Evolutionary conservation across 2,888 invertebrate species (phyloP).

Genomic region (Drosophila cognata): DNA sequence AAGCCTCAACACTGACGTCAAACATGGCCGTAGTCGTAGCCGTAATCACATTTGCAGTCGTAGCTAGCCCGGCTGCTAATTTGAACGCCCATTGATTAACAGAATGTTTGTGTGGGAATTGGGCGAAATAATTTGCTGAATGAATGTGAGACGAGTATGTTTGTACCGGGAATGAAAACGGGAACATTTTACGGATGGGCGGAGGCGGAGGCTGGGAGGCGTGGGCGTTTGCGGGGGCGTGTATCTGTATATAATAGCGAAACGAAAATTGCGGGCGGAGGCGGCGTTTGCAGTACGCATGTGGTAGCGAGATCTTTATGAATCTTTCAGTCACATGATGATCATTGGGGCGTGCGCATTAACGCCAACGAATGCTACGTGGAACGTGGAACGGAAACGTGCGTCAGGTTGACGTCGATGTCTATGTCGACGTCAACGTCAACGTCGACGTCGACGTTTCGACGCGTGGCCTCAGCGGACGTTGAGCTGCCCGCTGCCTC

Average conservation of each 20-base stretch:
- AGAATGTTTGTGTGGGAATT: slow-evolving; percentile 39
- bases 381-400: slow-evolving; percentile 63
- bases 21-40: slow-evolving; percentile 54
- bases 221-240: slow-evolving; percentile 1
- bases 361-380: slow-evolving; percentile 25
- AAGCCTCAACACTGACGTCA: slow-evolving; percentile 70
- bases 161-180: slow-evolving; percentile 14
- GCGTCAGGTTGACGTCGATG: slow-evolving; percentile 65
- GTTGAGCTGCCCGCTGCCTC: slow-evolving; percentile 28
- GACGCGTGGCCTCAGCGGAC: slow-evolving; percentile 46
- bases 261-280: slow-evolving; percentile 6
- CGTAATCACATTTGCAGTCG: slow-evolving; percentile 22
- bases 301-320: slow-evolving; percentile 37
- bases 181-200: neutral
- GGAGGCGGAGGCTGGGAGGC: neutral
- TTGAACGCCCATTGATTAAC: slow-evolving; percentile 70
- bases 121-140: slow-evolving; percentile 57
- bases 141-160: slow-evolving; percentile 51
- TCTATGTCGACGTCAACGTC: neutral
- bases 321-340: slow-evolving; percentile 77
- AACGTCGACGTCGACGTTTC: neutral
- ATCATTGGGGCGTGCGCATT: slow-evolving; percentile 65
- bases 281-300: slow-evolving; percentile 13
- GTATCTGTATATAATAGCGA: neutral
- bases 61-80: slow-evolving; percentile 57